phyloP scores from a whole-genome alignment of 2,797 vertebrate genomes.

The Columba guinea region DNA sequence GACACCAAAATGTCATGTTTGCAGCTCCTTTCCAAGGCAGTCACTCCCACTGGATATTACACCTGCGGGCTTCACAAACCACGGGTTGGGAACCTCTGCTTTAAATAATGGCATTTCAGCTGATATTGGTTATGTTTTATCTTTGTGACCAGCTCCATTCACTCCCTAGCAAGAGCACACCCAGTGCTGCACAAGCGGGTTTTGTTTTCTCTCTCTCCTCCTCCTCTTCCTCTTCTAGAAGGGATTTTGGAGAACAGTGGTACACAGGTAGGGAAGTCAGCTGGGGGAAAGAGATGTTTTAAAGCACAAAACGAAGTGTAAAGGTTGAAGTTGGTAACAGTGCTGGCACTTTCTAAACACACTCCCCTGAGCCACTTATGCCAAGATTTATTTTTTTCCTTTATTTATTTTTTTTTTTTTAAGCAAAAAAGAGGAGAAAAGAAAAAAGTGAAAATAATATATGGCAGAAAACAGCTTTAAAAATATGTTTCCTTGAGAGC shows the following conservation, averaged over 20 bases:
- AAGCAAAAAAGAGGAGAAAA: not conserved
- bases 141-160: not conserved
- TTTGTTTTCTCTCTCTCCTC: not conserved
- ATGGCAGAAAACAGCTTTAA: not conserved
- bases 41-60: accelerated
- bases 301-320: not conserved
- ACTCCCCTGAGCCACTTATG: not conserved
- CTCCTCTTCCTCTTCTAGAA: not conserved
- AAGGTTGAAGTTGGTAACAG: not conserved
- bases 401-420: not conserved
- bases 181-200: not conserved
- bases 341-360: not conserved
- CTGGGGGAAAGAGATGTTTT: not conserved
- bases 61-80: not conserved
- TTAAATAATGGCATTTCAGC: not conserved
- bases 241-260: not conserved
- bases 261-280: not conserved
- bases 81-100: not conserved
- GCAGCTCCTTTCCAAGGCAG: not conserved
- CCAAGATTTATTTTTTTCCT: not conserved
- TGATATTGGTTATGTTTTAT: not conserved
- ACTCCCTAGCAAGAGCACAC: not conserved
- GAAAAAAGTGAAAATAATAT: not conserved
- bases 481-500: constrained; percentile 5
- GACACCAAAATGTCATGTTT: not conserved